phyloP scores from a whole-genome alignment of 2,888 invertebrate genomes.

The Nymphalis urticae region DNA sequence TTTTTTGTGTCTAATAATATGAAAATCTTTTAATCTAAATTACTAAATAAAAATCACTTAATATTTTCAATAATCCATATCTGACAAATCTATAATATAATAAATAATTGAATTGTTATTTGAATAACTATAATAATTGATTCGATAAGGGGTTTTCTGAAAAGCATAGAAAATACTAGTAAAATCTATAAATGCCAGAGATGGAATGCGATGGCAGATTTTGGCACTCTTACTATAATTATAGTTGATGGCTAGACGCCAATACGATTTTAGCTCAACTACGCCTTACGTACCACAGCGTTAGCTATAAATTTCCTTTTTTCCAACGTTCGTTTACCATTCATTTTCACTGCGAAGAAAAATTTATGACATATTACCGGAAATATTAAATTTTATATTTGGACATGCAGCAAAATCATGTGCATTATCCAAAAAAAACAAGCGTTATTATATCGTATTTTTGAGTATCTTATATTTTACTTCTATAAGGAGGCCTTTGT shows the following conservation, averaged over 20 bases:
- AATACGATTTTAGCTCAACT: conserved; percentile 64
- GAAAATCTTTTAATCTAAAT: too few relatives aligned
- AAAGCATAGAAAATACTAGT: conserved; percentile 30
- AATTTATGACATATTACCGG: conserved; percentile 17
- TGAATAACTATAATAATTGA: too few relatives aligned
- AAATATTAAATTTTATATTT: background rate
- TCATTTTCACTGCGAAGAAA: conserved; percentile 29
- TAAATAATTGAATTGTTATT: too few relatives aligned
- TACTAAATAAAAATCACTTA: too few relatives aligned
- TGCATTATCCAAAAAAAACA: too few relatives aligned
- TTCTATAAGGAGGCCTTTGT: too few relatives aligned
- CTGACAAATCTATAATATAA: too few relatives aligned
- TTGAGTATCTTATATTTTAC: too few relatives aligned
- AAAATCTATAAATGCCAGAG: conserved; percentile 48
- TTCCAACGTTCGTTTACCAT: conserved; percentile 33
- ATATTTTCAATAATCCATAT: too few relatives aligned
- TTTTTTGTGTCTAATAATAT: too few relatives aligned
- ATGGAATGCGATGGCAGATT: conserved; percentile 59
- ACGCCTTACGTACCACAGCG: conserved; percentile 55
- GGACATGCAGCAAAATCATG: too few relatives aligned
- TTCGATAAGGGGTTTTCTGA: background rate
- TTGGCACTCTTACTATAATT: conserved; percentile 73
- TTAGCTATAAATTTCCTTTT: conserved; percentile 48
- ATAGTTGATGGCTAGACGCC: conserved; percentile 66
- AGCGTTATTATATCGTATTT: too few relatives aligned